Conservation (phyloP, 2,113 vertebrate species). For the Scytalopus superciliaris region DNA sequence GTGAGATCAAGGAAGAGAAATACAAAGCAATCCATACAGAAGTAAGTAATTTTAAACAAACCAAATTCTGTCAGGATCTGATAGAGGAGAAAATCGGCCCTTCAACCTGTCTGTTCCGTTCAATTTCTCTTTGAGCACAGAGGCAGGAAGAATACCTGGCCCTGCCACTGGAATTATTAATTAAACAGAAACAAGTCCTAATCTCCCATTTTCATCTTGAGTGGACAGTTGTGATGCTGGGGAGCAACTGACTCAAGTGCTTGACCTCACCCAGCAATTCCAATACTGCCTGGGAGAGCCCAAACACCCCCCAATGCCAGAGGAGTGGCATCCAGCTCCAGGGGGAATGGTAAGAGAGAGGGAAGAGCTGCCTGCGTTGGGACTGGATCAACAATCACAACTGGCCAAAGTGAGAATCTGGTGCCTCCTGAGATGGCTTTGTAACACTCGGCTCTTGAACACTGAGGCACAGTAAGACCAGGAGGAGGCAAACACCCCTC, state of each 20-base stretch:
- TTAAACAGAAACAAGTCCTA: neutral
- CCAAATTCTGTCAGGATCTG: neutral
- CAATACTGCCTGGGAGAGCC: neutral
- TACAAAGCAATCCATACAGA: neutral
- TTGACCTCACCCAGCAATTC: neutral
- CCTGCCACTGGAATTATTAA: neutral
- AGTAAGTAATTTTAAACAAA: neutral
- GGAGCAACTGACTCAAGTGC: neutral
- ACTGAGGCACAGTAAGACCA: rapidly evolving
- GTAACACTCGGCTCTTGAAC: neutral
- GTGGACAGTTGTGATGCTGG: neutral
- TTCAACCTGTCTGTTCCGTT: neutral
- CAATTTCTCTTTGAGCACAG: neutral
- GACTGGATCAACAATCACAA: neutral
- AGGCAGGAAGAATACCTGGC: neutral
- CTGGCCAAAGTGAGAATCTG: neutral
- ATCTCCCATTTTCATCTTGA: neutral
- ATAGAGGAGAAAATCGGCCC: neutral
- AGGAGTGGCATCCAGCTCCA: neutral
- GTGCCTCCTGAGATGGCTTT: neutral
- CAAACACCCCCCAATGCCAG: neutral
- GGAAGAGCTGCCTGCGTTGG: neutral
- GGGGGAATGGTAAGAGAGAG: neutral
- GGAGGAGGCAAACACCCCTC: neutral
- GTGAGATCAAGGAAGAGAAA: neutral